Percentiles rank a stretch among this genome's conserved stretches.
These are phyloP conservation scores for Plagiodera versicolora DNA, from an alignment of 2,888 invertebrate genomes.

Conservation along the genomic window DNA sequence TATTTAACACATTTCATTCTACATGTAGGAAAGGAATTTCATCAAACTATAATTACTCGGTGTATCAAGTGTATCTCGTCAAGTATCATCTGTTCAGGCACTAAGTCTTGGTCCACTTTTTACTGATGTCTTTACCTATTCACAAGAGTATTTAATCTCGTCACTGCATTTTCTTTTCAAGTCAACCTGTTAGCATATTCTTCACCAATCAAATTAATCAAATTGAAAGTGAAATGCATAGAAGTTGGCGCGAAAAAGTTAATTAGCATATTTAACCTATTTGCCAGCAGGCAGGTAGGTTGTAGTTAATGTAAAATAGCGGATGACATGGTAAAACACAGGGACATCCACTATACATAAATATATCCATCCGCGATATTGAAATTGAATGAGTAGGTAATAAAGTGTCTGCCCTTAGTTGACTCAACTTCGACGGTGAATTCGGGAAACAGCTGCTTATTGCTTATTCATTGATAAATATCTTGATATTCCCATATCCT, in stretches of 20 bases:
- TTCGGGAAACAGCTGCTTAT: neutral
- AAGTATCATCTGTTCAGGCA: too few species aligned
- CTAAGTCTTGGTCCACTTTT: too few species aligned
- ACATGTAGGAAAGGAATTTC: too few species aligned
- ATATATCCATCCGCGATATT: neutral
- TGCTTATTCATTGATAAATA: neutral
- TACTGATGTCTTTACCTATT: too few species aligned
- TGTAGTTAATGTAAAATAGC: conserved; percentile 20
- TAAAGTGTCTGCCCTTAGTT: neutral
- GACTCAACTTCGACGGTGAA: neutral
- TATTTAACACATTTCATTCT: conserved; percentile 35
- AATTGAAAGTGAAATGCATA: conserved; percentile 3
- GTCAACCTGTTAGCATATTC: too few species aligned
- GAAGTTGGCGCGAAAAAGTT: conserved; percentile 23
- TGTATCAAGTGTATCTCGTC: too few species aligned
- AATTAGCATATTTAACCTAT: conserved; percentile 16
- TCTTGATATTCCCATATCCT: neutral
- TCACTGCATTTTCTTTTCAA: too few species aligned
- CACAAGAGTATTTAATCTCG: neutral
- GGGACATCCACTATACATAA: conserved; percentile 24
- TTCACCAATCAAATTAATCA: neutral
- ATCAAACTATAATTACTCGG: too few species aligned
- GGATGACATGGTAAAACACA: conserved; percentile 24
- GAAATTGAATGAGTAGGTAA: neutral
- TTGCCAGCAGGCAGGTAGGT: conserved; percentile 16